Base-by-base conservation (phyloP, 2,113 vertebrate species). In the Calyptommatus sinebrachiatus region DNA sequence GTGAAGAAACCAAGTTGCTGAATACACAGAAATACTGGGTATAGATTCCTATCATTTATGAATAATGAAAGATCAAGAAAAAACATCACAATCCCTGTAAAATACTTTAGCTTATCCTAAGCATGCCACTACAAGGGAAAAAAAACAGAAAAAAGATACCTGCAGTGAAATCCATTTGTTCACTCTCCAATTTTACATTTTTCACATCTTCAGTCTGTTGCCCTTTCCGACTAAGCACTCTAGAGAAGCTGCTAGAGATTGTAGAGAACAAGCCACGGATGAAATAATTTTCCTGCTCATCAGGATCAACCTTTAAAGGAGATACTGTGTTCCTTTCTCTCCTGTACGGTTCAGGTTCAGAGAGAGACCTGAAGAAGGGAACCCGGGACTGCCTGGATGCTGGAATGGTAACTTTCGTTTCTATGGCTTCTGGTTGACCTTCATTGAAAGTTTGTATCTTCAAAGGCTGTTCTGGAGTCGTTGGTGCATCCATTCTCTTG, bases 341-440 rank as follows among this genome's bases (percentile, higher is more conserved):
- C 28, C 35, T 0, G 0, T 4, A 74, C 0, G 91, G 46, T 72
- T 74, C 65, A 0, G 95, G 95, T 71, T 95, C 95, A 0, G 95
- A 96, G 70, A 94, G 10, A 1, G 95, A 96, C 48, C 95, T 92
- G 18, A 2, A 84, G 88, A 96, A 95, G 6, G 93, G 93, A 78
- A 86, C 89, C 29, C 87, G 90, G 1, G 79, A 71, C 0, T 83
- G 77, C 69, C 28, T 24, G 0, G 7, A 50, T 78, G 72, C 78
- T 1, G 67, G 1, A 5, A 71, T 76, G 57, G 71, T 62, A 4
- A 45, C 29, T 0, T 5, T 20, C 79, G 74, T 84, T 3, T 71
- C 0, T 7, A 81, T 28, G 4, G 83, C 90, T 76, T 72, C 5
- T 0, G 20, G 78, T 57, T 86, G 14, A 76, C 45, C 16, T 0